Conservation (phyloP, 2,888 invertebrate species). For the Gryllus longicercus region DNA sequence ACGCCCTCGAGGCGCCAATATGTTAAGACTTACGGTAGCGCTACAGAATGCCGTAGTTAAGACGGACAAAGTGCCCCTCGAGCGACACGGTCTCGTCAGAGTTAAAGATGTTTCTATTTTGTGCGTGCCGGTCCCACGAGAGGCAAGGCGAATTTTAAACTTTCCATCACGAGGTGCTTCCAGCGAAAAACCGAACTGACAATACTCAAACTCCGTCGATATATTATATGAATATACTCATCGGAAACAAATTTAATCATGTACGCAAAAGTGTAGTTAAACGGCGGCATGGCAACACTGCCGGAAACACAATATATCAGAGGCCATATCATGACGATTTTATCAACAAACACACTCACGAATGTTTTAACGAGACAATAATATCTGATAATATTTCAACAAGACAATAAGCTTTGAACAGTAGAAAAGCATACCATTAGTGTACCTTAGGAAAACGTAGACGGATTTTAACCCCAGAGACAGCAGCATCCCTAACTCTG, state of each 20-base stretch:
- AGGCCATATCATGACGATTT: background rate
- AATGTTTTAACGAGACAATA: conserved; percentile 4
- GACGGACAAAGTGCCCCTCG: background rate
- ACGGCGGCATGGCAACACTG: background rate
- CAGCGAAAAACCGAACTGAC: background rate
- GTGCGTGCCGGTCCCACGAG: background rate
- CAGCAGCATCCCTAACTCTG: background rate
- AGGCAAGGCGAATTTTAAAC: background rate
- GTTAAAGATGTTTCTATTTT: background rate
- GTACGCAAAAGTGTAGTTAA: background rate
- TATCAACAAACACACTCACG: background rate
- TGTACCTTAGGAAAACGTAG: background rate
- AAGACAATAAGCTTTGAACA: background rate
- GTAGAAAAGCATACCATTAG: background rate
- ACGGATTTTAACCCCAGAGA: background rate
- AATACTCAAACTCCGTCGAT: background rate
- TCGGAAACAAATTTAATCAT: background rate
- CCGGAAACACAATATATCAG: background rate
- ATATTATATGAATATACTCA: background rate
- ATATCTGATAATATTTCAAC: background rate
- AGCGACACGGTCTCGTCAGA: background rate
- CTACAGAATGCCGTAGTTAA: no score
- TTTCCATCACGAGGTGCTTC: background rate
- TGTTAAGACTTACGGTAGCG: no score
- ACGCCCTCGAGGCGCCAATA: no score